phyloP scores from a whole-genome alignment of 2,888 invertebrate genomes.

The Neoascia interrupta region DNA sequence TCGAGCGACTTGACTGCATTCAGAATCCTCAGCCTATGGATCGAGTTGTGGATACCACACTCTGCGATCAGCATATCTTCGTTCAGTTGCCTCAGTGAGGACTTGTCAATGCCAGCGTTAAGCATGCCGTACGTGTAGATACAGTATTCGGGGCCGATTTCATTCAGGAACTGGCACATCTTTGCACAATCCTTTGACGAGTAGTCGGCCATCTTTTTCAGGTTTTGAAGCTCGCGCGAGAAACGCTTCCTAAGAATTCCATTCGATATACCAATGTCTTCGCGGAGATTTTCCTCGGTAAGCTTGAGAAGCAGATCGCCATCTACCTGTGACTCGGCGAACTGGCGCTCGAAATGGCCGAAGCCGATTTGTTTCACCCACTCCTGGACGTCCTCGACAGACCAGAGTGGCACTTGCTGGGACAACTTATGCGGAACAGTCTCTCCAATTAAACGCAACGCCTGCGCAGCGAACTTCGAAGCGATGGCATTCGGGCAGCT shows the following conservation, averaged over 20 bases:
- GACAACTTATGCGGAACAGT: slow-evolving; percentile 98
- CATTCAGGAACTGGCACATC: slow-evolving; percentile 90
- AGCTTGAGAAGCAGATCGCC: slow-evolving; percentile 96
- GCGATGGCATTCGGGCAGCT: slow-evolving; percentile 99
- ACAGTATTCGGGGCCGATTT: slow-evolving; percentile 92
- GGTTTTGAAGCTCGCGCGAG: slow-evolving; percentile 92
- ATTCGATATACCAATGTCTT: slow-evolving; percentile 95
- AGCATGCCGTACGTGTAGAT: slow-evolving; percentile 98
- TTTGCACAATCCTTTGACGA: slow-evolving; percentile 96
- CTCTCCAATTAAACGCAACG: slow-evolving; percentile 94
- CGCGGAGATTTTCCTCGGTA: slow-evolving; percentile 93
- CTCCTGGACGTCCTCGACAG: slow-evolving; percentile 96
- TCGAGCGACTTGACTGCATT: slow-evolving; percentile 87
- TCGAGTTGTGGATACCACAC: slow-evolving; percentile 95
- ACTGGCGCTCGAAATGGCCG: slow-evolving; percentile 89
- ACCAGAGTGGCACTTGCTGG: slow-evolving; percentile 99
- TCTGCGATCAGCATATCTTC: slow-evolving; percentile 95
- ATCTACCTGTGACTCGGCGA: slow-evolving; percentile 95
- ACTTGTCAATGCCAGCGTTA: slow-evolving; percentile 96
- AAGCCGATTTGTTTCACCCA: slow-evolving; percentile 99
- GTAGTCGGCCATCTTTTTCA: slow-evolving; percentile 98
- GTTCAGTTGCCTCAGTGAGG: slow-evolving; percentile 90
- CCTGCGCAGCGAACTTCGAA: slow-evolving; percentile 97
- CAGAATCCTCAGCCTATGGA: slow-evolving; percentile 94
- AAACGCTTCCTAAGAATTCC: slow-evolving; percentile 96